Evolutionary conservation across 2,797 vertebrate genomes (phyloP).

Genomic region (Myotis pilosus): DNA sequence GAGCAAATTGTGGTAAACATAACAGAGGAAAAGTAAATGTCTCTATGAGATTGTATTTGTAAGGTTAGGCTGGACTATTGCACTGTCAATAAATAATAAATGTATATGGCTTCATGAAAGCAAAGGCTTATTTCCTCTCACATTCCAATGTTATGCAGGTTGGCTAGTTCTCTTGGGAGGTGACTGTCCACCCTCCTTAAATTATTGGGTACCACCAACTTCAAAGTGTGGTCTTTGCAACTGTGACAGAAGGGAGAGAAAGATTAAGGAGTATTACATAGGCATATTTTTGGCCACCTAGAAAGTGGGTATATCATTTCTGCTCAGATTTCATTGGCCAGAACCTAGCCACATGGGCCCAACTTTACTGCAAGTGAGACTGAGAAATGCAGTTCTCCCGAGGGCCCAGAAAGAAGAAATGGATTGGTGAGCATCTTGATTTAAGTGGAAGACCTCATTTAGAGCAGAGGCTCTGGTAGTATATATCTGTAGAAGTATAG

Average conservation of each 20-base stretch:
- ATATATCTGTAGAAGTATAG: background rate
- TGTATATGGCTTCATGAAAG: background rate
- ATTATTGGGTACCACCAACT: background rate
- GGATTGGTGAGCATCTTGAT: background rate
- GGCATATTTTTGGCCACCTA: background rate
- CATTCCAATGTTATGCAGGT: background rate
- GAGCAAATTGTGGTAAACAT: background rate
- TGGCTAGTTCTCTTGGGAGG: background rate
- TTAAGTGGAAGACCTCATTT: conserved; percentile 3
- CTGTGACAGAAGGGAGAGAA: background rate
- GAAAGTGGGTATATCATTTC: background rate
- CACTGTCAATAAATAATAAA: background rate
- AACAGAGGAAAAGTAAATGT: background rate
- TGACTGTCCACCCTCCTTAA: background rate
- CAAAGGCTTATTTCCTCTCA: background rate
- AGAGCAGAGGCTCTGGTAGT: background rate
- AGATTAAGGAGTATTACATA: background rate
- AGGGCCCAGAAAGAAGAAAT: background rate
- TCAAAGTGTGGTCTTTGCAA: background rate
- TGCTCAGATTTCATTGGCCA: background rate
- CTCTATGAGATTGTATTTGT: background rate
- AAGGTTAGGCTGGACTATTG: background rate
- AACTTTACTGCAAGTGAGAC: background rate
- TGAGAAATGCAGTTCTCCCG: background rate
- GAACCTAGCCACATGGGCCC: background rate